Evolutionary conservation across 1,140 invertebrate genomes (phyloP).

Genomic region (Drosophila ohnishii): DNA sequence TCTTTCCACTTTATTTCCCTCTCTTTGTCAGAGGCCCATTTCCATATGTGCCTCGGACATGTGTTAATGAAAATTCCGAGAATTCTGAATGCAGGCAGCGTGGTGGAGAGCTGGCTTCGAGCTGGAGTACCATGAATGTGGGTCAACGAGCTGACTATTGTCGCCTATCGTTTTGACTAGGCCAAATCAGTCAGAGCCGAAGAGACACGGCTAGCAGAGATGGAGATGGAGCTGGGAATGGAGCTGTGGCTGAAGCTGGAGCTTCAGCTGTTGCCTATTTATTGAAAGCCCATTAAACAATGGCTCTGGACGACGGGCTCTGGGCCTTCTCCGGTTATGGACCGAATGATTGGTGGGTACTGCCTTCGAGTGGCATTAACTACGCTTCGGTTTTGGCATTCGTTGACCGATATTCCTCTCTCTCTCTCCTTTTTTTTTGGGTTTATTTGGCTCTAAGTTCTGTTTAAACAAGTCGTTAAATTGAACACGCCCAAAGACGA

Average conservation of each 20-base stretch:
- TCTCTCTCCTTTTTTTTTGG: conserved; percentile 41
- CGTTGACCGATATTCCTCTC: conserved; percentile 67
- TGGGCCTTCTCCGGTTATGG: conserved; percentile 35
- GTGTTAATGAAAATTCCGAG: conserved; percentile 81
- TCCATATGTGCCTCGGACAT: conserved; percentile 65
- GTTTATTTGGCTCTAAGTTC: conserved; percentile 72
- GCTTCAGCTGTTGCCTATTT: conserved; percentile 50
- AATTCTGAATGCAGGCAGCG: conserved; percentile 53
- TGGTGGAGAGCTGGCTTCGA: conserved; percentile 16
- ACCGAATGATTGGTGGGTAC: conserved; percentile 53
- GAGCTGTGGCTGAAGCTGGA: background rate
- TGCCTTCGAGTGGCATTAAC: conserved; percentile 30
- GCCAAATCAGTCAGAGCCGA: conserved; percentile 68
- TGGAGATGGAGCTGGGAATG: background rate
- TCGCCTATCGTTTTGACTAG: conserved; percentile 72
- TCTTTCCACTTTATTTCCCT: conserved; percentile 46
- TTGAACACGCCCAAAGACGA: conserved; percentile 52
- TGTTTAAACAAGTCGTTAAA: conserved; percentile 78
- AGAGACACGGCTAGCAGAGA: conserved; percentile 9
- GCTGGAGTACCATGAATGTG: conserved; percentile 55
- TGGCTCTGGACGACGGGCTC: conserved; percentile 38
- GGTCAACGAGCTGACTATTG: conserved; percentile 75
- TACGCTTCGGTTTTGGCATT: conserved; percentile 44
- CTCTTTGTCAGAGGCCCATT: conserved; percentile 51
- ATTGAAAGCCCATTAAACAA: conserved; percentile 77